Evolutionary conservation across 2,797 vertebrate genomes (phyloP), one percentile per base, ranked within the genome.

Genomic region (Karalla daura): DNA sequence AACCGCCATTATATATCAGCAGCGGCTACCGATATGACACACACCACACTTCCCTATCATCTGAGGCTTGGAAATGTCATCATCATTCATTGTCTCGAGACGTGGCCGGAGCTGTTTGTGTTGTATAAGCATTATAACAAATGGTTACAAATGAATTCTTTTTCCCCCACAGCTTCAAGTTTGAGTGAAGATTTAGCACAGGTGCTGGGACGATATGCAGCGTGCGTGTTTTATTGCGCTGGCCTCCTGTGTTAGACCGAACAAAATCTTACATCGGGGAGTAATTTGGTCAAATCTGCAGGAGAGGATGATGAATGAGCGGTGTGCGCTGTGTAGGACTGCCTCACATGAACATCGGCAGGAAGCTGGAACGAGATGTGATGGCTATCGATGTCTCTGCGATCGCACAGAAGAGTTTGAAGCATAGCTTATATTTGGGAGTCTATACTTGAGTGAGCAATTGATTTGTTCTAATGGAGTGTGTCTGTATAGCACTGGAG

Each of bases 11-110:
- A 55, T 65, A 37, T 41, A 66, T 78, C 47, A 63, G 25, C 28
- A 23, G 54, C 60, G 63, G 65, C 69, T 66, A 81, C 15, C 58
- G 35, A 79, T 53, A 58, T 37, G 24, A 67, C 33, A 50, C 25
- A 45, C 7, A 1, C 5, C 24, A 40, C 8, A 32, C 28, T 55
- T 44, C 44, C n/a, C 12, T 21, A 18, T 70, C 25, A 50, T 43
- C 28, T 60, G 62, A 58, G 18, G 28, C 32, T 61, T 33, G 36
- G 28, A 52, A 45, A 35, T 5, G 5, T 45, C 32, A 65, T 75
- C 33, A 25, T 65, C 45, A 41, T 18, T 23, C 35, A 59, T 25
- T 30, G 18, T 39, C 33, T 17, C 0, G 1, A 63, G 59, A 11
- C 32, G n/a, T 33, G 30, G 7, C 32, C 17, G 11, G 7, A 32